phyloP scores from a whole-genome alignment of 2,797 vertebrate species.

The Microctenopoma stevenorrisi region DNA sequence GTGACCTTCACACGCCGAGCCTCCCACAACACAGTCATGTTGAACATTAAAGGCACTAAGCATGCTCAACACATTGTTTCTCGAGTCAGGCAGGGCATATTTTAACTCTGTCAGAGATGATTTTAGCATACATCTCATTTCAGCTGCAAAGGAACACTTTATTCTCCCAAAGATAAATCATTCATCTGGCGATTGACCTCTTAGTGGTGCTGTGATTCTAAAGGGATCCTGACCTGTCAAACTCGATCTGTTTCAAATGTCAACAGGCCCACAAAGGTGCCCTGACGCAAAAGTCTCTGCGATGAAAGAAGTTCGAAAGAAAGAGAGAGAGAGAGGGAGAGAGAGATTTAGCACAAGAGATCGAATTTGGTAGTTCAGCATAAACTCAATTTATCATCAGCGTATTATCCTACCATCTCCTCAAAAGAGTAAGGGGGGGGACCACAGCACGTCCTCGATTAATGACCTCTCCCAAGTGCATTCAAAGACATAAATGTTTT shows the following conservation, averaged over 20 bases:
- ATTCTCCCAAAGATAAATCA: constrained; percentile 65
- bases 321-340: constrained; percentile 16
- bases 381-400: constrained; percentile 87
- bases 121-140: constrained; percentile 49
- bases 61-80: constrained; percentile 31
- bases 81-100: constrained; percentile 26
- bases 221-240: constrained; percentile 79
- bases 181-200: constrained; percentile 76
- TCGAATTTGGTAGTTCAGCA: constrained; percentile 83
- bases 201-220: constrained; percentile 77
- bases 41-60: constrained; percentile 35
- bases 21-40: constrained; percentile 40
- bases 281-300: constrained; percentile 48
- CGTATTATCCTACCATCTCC: constrained; percentile 82
- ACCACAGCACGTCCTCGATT: constrained; percentile 78
- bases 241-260: constrained; percentile 86
- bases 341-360: constrained; percentile 84
- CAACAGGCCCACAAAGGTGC: constrained; percentile 72
- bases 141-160: constrained; percentile 42
- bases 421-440: constrained; percentile 57
- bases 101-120: constrained; percentile 27
- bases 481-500: constrained; percentile 66
- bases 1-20: constrained; percentile 63
- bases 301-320: constrained; percentile 75
- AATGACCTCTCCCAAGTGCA: constrained; percentile 81